Evolutionary conservation across 2,888 invertebrate species (phyloP), one percentile per base, ranked within the genome.

Genomic region (Agonopterix arenella): DNA sequence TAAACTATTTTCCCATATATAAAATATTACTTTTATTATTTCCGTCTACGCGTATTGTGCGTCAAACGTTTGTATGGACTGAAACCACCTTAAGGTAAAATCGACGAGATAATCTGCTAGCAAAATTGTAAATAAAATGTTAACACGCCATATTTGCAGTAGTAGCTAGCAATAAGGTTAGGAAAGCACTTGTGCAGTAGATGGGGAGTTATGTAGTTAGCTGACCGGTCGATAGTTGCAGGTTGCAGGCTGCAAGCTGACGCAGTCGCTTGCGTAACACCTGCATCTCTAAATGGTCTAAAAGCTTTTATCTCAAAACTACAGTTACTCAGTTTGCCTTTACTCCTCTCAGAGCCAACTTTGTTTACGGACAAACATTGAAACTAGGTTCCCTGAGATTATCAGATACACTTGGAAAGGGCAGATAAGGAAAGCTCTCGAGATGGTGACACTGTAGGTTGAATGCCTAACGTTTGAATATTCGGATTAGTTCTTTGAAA

Each of bases 181-280:
- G 40, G 4, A 40, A 40, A 40, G 40, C 40, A 40, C 40, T 50
- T 52, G 53, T 53, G 53, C 52, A 49, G 45, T 55, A 58, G 58
- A 18, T 61, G 49, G 54, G 55, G 54, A 54, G 59, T 59, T 43
- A 43, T 43, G 65, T 63, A 67, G 69, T 61, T 58, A 61, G 56
- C 47, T 52, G 59, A 52, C 65, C 71, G 84, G 78, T 82, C 80
- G 80, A 82, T 84, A 82, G 68, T 50, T 67, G 70, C 70, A 28
- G 28, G 28, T 28, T 28, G 28, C 28, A 28, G 28, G 28, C 28
- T 28, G 28, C 70, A 70, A 70, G 62, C 66, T 75, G 75, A 73
- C 69, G 66, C 58, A 62, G 56, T 62, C 62, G 55, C 53, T 84
- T 81, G 72, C 74, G 73, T 70, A 76, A 80, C 74, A 82, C 80